Base-by-base conservation (phyloP, 1,140 invertebrate genomes). In the Pemphigus obesinymphae region DNA sequence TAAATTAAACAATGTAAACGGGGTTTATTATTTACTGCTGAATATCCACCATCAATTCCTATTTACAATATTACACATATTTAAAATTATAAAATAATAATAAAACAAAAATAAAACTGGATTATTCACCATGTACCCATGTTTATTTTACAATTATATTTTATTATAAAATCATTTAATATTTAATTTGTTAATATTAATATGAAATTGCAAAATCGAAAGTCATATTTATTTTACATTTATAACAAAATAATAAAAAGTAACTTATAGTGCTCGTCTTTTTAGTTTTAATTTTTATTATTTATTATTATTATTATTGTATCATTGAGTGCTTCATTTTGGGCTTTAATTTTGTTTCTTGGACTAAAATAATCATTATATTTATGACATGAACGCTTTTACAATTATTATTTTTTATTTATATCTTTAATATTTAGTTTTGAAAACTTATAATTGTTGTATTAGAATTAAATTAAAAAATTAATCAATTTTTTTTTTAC, bases 211-310 rank as follows among this genome's bases (percentile, higher is more conserved):
- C 20, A 7, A 78, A 78, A 80, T 31, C 23, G 13, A 61, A 43
- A 13, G 34, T 78, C 34, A 78, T 48, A 50, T 40, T 78, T 63
- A 80, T 80, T 80, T 45, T 61, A 43, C 40, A 29, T 73, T 80
- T 80, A 80, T 63, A 26, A 78, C 55, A 80, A 40, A 45, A 80
- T 23, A 53, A 80, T 76, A n/a, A 68, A 70, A 70, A 70, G 61
- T 58, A 55, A 58, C 34, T 58, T 63, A 80, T 80, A 63, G 26
- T 61, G 34, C 76, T 80, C 55, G 37, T 80, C 55, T 78, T 72
- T 43, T 78, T 80, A 80, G 76, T 80, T 63, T 73, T 61, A 43
- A 76, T 76, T 78, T 11, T 78, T 78, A 61, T 78, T 40, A 53
- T 75, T 66, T 26, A 45, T 75, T 75, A 40, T 76, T 34, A 76